phyloP scores from a whole-genome alignment of 2,113 vertebrate species.

The Tyrannus savana region DNA sequence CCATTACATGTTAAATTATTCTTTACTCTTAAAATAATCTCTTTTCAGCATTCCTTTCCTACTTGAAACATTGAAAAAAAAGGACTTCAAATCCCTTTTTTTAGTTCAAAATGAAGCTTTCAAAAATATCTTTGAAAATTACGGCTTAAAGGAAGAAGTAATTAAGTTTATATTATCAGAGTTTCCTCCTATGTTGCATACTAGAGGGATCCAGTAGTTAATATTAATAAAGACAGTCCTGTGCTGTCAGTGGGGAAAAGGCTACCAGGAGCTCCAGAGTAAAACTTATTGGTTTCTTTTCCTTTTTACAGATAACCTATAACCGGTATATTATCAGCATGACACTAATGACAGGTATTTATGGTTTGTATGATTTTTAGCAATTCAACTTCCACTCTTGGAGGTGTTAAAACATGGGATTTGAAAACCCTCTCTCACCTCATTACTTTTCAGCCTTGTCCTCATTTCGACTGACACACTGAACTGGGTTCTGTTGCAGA shows the following conservation, averaged over 20 bases:
- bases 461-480: neutral
- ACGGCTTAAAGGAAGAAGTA: neutral
- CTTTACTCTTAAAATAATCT: neutral
- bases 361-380: neutral
- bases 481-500: neutral
- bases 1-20: neutral
- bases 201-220: neutral
- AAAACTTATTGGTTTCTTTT: neutral
- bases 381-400: neutral
- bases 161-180: neutral
- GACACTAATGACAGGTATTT: neutral
- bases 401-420: neutral
- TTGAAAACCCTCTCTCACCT: neutral
- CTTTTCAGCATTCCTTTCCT: neutral
- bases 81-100: neutral
- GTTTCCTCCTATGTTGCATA: neutral
- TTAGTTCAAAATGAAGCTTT: neutral
- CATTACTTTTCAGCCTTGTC: neutral
- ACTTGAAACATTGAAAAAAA: neutral
- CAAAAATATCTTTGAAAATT: constrained; percentile 7
- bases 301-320: neutral
- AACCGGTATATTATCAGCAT: neutral
- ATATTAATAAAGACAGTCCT: neutral
- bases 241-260: neutral
- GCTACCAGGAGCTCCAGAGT: neutral